phyloP scores from a whole-genome alignment of 1,140 invertebrate genomes.

The Bombus impatiens region DNA sequence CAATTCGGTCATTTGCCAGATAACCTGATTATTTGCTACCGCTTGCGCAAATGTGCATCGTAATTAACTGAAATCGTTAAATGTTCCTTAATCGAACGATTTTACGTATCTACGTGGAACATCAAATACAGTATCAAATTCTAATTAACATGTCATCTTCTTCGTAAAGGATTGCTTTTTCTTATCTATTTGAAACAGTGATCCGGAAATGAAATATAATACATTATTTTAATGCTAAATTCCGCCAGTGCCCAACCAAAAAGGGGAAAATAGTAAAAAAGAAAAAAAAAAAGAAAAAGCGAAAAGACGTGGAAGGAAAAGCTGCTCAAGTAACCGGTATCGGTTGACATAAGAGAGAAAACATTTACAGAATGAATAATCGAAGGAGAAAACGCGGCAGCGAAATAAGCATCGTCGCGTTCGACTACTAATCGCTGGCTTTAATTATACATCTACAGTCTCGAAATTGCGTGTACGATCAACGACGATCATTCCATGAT shows the following conservation, averaged over 20 bases:
- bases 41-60: no score
- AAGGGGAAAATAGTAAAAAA: neutral
- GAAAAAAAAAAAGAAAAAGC: neutral
- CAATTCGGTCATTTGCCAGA: neutral
- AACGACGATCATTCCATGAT: neutral
- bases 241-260: neutral
- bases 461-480: conserved; percentile 5
- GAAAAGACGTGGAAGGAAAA: neutral
- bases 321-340: neutral
- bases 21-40: neutral
- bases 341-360: neutral
- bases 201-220: no score
- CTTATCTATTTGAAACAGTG: no score
- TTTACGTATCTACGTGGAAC: no score
- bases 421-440: neutral
- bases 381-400: neutral
- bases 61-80: neutral
- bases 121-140: no score
- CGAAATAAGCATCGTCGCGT: neutral
- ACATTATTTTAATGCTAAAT: no score
- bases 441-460: conserved; percentile 7
- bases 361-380: conserved; percentile 16
- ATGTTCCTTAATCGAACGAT: no score
- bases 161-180: no score
- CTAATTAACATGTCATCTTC: no score